These are phyloP conservation scores for Brenthis daphne DNA, from an alignment of 2,888 invertebrate species.

Conservation along the genomic window DNA sequence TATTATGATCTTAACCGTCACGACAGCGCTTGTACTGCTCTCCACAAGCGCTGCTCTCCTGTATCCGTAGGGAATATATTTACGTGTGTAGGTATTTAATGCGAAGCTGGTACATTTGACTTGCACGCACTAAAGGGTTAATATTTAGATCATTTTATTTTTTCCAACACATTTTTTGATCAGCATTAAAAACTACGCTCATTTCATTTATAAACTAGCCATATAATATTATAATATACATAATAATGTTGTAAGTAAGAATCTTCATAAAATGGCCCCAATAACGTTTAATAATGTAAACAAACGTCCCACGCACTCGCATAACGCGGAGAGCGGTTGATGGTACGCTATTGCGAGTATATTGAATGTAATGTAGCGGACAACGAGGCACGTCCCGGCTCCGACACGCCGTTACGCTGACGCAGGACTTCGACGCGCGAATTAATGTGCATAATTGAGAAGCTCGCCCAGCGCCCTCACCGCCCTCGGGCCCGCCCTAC, in stretches of 20 bases:
- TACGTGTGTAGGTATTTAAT: no score
- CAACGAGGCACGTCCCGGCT: conserved; percentile 23
- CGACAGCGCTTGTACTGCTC: neutral
- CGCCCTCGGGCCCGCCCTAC: neutral
- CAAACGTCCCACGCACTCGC: neutral
- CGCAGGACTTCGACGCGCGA: conserved; percentile 24
- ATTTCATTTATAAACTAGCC: no score
- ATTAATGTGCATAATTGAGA: conserved; percentile 35
- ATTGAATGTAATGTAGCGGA: conserved; percentile 27
- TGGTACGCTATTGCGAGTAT: conserved; percentile 14
- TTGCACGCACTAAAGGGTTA: no score
- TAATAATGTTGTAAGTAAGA: neutral
- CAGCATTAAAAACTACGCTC: no score
- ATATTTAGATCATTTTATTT: no score
- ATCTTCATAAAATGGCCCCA: neutral
- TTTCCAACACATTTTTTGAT: no score
- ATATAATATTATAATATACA: no score
- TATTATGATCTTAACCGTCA: neutral
- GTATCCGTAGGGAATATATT: neutral
- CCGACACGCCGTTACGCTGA: conserved; percentile 22
- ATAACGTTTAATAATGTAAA: neutral
- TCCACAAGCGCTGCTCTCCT: neutral
- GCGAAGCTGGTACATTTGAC: no score
- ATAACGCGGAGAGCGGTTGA: conserved; percentile 11
- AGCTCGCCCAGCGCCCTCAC: conserved; percentile 12